Evolutionary conservation across 2,888 invertebrate species (phyloP).

Genomic region (Phragmatobia fuliginosa): DNA sequence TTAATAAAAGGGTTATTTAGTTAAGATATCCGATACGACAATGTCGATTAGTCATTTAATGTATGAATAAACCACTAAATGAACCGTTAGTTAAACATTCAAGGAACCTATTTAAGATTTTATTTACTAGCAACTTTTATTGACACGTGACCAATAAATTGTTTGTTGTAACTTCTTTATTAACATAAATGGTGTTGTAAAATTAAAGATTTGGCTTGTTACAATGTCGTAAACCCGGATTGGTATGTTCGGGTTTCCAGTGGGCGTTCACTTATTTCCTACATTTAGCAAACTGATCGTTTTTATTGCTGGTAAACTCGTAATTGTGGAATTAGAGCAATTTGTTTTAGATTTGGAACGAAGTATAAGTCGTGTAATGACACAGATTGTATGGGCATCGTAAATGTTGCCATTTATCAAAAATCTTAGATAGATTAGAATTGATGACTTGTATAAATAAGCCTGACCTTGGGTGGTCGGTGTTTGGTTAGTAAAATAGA

Average conservation of each 20-base stretch:
- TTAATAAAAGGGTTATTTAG: too few relatives aligned
- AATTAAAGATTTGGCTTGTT: slow-evolving; percentile 66
- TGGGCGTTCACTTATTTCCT: slow-evolving; percentile 61
- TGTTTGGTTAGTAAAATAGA: too few relatives aligned
- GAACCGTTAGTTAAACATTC: slow-evolving; percentile 2
- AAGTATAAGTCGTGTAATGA: neutral
- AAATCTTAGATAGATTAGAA: neutral
- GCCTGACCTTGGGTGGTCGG: neutral
- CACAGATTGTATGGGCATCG: neutral
- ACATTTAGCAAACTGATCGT: slow-evolving; percentile 23
- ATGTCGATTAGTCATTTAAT: neutral
- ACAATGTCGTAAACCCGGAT: slow-evolving; percentile 58
- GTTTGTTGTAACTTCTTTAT: slow-evolving; percentile 56
- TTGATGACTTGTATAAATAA: neutral
- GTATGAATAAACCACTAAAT: neutral
- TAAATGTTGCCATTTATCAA: neutral
- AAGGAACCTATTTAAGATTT: slow-evolving; percentile 7
- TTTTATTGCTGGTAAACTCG: slow-evolving; percentile 31
- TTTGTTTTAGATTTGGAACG: slow-evolving; percentile 16
- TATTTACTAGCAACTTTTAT: slow-evolving; percentile 23
- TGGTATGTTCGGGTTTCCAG: slow-evolving; percentile 46
- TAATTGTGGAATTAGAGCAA: slow-evolving; percentile 36
- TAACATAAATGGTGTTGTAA: slow-evolving; percentile 56
- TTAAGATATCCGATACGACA: neutral
- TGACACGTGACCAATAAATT: slow-evolving; percentile 28